Conservation (phyloP, 2,797 vertebrate genomes). For the Manis crassicaudata region DNA sequence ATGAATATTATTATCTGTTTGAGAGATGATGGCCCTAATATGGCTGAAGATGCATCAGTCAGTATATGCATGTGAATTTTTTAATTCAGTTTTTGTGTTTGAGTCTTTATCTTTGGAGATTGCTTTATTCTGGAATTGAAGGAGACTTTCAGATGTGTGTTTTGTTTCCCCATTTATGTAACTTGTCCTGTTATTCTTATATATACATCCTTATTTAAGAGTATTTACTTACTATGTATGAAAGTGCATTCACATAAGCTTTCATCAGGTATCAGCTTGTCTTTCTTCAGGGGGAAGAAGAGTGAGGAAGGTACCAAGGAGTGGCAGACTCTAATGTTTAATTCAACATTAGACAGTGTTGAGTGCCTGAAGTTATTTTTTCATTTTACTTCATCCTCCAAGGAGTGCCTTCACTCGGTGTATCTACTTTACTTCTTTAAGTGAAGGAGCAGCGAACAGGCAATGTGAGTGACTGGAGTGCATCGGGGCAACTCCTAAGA, state of each 20-base stretch:
- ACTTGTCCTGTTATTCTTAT: not conserved
- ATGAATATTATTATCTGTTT: constrained; percentile 43
- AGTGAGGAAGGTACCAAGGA: constrained; percentile 78
- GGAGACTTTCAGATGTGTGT: constrained; percentile 39
- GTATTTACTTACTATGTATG: constrained; percentile 36
- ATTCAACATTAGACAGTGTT: constrained; percentile 84
- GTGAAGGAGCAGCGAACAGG: constrained; percentile 79
- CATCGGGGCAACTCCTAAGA: constrained; percentile 93
- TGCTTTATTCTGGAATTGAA: constrained; percentile 41
- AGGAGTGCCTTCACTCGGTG: constrained; percentile 71
- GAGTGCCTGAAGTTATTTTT: constrained; percentile 80
- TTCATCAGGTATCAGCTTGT: constrained; percentile 84
- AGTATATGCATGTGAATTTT: constrained; percentile 9
- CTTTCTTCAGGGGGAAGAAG: constrained; percentile 77
- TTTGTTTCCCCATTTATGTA: constrained; percentile 34
- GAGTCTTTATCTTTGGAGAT: constrained; percentile 52
- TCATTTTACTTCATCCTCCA: constrained; percentile 83
- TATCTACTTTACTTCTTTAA: constrained; percentile 79
- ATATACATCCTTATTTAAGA: constrained; percentile 17
- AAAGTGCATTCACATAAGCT: constrained; percentile 77
- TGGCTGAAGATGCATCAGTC: constrained; percentile 29
- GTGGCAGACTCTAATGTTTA: constrained; percentile 73
- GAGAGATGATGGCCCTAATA: not conserved
- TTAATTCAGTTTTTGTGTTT: constrained; percentile 54
- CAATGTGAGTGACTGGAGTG: constrained; percentile 94